These are phyloP conservation scores for Hemaris fuciformis DNA, from an alignment of 2,888 invertebrate genomes.

Conservation along the genomic window DNA sequence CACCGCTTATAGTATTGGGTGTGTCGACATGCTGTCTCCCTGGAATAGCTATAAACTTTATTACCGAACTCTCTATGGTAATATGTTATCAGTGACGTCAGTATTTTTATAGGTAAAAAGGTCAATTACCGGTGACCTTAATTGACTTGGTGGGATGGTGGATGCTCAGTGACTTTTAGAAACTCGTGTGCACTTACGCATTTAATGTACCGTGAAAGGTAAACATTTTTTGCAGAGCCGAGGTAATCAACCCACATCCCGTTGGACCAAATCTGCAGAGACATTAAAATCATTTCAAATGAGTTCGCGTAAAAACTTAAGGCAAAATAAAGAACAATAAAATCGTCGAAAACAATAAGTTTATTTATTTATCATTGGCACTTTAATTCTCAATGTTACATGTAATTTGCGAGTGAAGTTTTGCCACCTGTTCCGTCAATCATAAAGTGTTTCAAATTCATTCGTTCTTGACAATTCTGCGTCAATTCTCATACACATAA, in stretches of 20 bases:
- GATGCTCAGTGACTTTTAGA: background rate
- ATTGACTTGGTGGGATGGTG: background rate
- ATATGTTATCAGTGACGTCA: constrained; percentile 20
- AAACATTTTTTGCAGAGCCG: constrained; percentile 19
- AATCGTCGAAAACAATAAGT: background rate
- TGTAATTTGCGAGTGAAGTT: background rate
- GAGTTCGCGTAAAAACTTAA: constrained; percentile 21
- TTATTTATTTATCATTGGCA: background rate
- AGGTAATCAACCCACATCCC: constrained; percentile 19
- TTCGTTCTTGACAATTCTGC: background rate
- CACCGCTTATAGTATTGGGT: constrained; percentile 19
- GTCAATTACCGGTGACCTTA: background rate
- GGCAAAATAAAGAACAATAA: constrained; percentile 10
- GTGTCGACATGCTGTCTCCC: background rate
- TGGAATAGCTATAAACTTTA: background rate
- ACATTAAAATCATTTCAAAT: constrained; percentile 23
- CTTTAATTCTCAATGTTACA: background rate
- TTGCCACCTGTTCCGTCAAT: background rate
- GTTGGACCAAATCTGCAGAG: constrained; percentile 9
- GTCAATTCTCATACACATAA: background rate
- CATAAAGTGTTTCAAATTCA: background rate
- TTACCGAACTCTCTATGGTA: background rate
- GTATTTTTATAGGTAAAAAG: background rate
- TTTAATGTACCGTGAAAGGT: constrained; percentile 8
- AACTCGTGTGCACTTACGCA: background rate